Base-by-base conservation (phyloP, 2,113 vertebrate genomes). In the Cheirogaleus medius region DNA sequence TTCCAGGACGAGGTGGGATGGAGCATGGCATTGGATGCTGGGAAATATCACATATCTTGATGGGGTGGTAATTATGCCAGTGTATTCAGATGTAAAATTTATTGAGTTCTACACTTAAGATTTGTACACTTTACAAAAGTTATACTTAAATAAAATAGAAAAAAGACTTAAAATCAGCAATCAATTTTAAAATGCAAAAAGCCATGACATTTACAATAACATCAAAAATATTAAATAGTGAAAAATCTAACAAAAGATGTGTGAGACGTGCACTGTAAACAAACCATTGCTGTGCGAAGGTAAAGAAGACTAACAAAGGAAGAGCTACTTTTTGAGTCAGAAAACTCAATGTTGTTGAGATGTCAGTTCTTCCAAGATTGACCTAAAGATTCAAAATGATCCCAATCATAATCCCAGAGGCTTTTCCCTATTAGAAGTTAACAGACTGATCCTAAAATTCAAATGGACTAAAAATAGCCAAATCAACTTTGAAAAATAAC, bases 401-500 rank as follows among this genome's bases (percentile, higher is more conserved):
- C 23, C 21, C 64, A 94, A 1, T 63, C 80, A 96, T 74, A 86
- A 86, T 34, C 18, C 56, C 23, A 90, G 37, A 73, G 80, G 5
- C 27, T 56, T 80, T 64, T 93, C 64, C 52, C 25, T 86, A 94
- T 88, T 56, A 39, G n/a, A 44, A 96, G 44, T 58, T 73, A 13
- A 86, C 60, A 84, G 29, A 80, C 80, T 34, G 44, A 66, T 39
- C 64, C 64, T 81, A 10, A 90, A 90, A 96, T 94, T 94, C 54
- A 86, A 85, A 90, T 64, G 25, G 29, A 87, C 1, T 66, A 14
- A 87, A 27, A 37, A 69, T 37, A 69, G 34, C n/a, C n/a, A 69
- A 69, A 69, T 69, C 66, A 21, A n/a, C 66, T 69, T 37, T 69
- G 66, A 69, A 69, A 69, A 37, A 69, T 69, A 69, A 69, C n/a